Evolutionary conservation across 2,113 vertebrate genomes (phyloP), one percentile per base, ranked within the genome.

Genomic region (Ictalurus furcatus): DNA sequence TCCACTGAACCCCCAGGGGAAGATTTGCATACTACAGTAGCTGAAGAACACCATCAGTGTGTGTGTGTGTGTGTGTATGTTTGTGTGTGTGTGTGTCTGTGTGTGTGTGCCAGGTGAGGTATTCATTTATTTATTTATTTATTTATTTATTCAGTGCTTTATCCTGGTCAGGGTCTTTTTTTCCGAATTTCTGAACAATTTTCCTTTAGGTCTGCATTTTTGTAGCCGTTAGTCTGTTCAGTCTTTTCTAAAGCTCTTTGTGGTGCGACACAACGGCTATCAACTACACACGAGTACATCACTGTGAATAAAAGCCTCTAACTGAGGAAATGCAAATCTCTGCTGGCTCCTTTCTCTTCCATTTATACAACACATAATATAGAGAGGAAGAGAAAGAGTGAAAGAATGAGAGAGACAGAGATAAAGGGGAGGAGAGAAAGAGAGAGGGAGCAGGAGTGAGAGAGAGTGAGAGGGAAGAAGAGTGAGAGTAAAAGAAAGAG

Each of bases 271-370:
- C 74, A 52, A 25, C 74, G 44, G 74, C 25, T 13, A 14, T 56
- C 12, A 34, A 25, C 79, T 21, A 9, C 54, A 58, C 79, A 58
- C 14, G 25, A 54, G 78, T n/a, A 54, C 78, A 80, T 80, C 78
- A 80, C 4, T 56, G 79, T 82, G 79, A 82, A 82, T 54, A 80
- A n/a, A 54, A 80, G 48, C 78, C 12, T 54, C 78, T 56, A 48
- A 80, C 13, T n/a, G 78, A 80, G 78, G 6, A n/a, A 44, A 56
- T 30, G 28, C 17, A 80, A 81, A 81, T 56, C 78, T 56, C 78
- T 80, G 28, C 78, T n/a, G 48, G 11, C 28, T 17, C 78, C 19
- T 17, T 56, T 56, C 52, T 56, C 52, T 30, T 56, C 78, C 52
- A 58, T 58, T 81, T 56, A 19, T 81, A 56, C 78, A 81, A 9